Percentiles rank a stretch among this genome's conserved stretches.
Conservation (phyloP, 2,797 vertebrate genomes). For the Phrynocephalus forsythii region DNA sequence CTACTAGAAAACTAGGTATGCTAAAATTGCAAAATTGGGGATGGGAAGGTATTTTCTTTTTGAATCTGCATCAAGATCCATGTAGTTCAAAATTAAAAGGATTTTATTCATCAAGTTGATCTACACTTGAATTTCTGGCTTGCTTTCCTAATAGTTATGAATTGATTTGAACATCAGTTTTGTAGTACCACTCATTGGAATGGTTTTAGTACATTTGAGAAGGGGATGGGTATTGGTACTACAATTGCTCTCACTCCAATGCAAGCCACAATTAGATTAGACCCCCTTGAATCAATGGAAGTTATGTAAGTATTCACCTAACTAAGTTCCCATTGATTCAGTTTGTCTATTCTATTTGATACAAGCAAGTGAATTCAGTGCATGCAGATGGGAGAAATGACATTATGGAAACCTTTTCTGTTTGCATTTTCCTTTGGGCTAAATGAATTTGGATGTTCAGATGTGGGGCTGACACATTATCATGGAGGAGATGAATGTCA, state of each 20-base stretch:
- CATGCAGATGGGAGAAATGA: conserved; percentile 16
- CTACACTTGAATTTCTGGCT: too few relatives aligned
- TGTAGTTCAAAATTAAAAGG: conserved; percentile 37
- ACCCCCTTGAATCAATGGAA: too few relatives aligned
- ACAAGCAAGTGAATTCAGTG: too few relatives aligned
- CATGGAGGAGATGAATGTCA: background rate
- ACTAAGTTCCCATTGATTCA: too few relatives aligned
- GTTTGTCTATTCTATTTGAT: too few relatives aligned
- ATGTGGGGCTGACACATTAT: background rate
- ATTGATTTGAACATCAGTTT: background rate
- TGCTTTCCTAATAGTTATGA: background rate
- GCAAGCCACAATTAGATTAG: too few relatives aligned
- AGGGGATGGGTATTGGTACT: background rate
- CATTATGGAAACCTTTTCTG: conserved; percentile 24
- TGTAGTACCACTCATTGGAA: background rate
- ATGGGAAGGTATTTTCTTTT: conserved; percentile 13
- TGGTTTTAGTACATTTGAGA: conserved; percentile 21
- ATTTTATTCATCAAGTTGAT: conserved; percentile 7
- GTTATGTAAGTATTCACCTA: too few relatives aligned
- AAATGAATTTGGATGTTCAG: conserved; percentile 12
- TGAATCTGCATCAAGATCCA: background rate
- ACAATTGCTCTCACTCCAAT: background rate
- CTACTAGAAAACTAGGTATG: conserved; percentile 13
- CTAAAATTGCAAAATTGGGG: conserved; percentile 18
- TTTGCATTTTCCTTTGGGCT: background rate